These are phyloP conservation scores for Brachymystax lenok DNA, from an alignment of 2,797 vertebrate species.

Conservation along the genomic window DNA sequence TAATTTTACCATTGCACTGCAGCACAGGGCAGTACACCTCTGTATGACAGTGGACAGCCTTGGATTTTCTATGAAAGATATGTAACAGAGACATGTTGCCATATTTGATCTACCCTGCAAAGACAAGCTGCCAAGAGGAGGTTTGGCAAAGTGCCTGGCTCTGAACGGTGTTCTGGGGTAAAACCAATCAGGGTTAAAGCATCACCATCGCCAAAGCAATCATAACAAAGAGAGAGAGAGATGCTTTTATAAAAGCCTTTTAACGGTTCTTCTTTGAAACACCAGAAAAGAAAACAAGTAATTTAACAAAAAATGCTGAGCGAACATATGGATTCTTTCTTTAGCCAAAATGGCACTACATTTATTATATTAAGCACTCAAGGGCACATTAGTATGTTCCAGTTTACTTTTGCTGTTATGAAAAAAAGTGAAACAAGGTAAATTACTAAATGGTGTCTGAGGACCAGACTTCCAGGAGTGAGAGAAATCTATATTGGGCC, in stretches of 20 bases:
- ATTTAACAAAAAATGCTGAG: conserved; percentile 29
- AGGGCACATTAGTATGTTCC: conserved; percentile 19
- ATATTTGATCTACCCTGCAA: conserved; percentile 46
- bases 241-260: conserved; percentile 18
- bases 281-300: conserved; percentile 20
- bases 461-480: neutral
- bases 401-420: conserved; percentile 11
- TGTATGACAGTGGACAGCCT: conserved; percentile 11
- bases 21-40: neutral
- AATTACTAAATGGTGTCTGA: conserved; percentile 4
- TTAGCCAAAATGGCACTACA: conserved; percentile 11
- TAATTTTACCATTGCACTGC: neutral
- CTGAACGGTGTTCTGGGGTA: conserved; percentile 47
- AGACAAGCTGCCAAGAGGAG: conserved; percentile 53
- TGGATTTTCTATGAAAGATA: neutral
- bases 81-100: conserved; percentile 19
- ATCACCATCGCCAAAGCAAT: conserved; percentile 42
- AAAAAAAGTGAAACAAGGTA: neutral
- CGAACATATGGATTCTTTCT: conserved; percentile 21
- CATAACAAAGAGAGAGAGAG: conserved; percentile 26
- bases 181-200: conserved; percentile 33
- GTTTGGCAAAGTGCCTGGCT: conserved; percentile 50
- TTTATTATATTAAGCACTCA: conserved; percentile 10
- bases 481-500: neutral
- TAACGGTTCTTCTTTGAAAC: conserved; percentile 20